phyloP scores from a whole-genome alignment of 2,797 vertebrate species.

The Gymnoscopelus braueri region DNA sequence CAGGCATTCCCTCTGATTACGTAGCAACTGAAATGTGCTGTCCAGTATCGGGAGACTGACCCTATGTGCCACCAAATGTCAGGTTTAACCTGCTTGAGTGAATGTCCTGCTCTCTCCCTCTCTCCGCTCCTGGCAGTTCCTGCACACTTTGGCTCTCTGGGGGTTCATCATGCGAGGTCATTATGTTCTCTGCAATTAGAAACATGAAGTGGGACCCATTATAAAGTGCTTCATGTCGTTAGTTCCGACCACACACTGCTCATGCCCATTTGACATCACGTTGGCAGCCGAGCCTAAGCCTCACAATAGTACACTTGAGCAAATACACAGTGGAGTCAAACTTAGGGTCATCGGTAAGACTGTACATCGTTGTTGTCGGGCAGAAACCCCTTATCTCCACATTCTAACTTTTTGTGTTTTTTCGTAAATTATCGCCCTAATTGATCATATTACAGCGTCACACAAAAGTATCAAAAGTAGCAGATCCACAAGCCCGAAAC shows the following conservation, averaged over 20 bases:
- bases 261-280: constrained; percentile 44
- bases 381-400: too few relatives aligned
- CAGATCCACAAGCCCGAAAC: too few relatives aligned
- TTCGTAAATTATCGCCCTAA: too few relatives aligned
- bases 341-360: constrained; percentile 8
- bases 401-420: too few relatives aligned
- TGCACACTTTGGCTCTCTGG: constrained; percentile 67
- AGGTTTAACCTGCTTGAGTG: constrained; percentile 26
- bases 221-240: constrained; percentile 67
- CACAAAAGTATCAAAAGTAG: too few relatives aligned
- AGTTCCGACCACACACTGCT: constrained; percentile 39
- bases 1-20: background rate
- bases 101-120: constrained; percentile 43
- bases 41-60: background rate
- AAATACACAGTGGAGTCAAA: constrained; percentile 25
- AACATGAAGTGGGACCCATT: constrained; percentile 65
- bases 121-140: constrained; percentile 46
- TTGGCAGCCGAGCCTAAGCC: background rate
- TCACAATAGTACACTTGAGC: constrained; percentile 7
- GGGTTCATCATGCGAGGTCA: constrained; percentile 56
- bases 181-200: constrained; percentile 70
- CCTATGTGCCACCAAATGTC: constrained; percentile 28
- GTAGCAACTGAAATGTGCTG: background rate
- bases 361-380: too few relatives aligned
- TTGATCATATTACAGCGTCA: too few relatives aligned